Evolutionary conservation across 2,888 invertebrate genomes (phyloP), one percentile per base, ranked within the genome.

Genomic region (Pseudanteris insignis): DNA sequence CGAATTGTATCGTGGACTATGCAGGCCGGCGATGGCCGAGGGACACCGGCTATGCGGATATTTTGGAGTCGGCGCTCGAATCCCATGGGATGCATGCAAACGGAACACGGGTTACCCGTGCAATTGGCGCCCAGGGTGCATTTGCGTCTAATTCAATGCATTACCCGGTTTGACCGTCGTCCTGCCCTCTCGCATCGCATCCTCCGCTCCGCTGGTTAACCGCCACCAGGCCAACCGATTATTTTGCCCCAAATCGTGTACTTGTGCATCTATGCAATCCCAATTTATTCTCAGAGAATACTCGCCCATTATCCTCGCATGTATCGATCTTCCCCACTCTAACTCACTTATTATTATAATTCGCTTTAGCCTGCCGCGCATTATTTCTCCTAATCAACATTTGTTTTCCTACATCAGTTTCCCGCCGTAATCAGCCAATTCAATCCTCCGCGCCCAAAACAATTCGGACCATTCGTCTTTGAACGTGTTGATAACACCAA

Each of bases 81-180:
- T 55, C 75, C 71, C 75, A 48, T 13, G 75, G 75, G 76, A 73
- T 69, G 71, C 64, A 73, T 75, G 75, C 70, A 73, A 70, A 68
- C 70, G 70, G 70, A 71, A 74, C 75, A 68, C 72, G 70, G 74
- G 67, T 72, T 75, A 71, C 75, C 67, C 66, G 30, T 30, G 4
- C 30, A 30, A 30, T 30, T 30, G 75, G 76, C 66, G 76, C 70
- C 76, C 71, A 72, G 76, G 76, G 76, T 83, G 82, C 83, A 83
- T 83, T 83, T 83, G 83, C 81, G 82, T 83, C 83, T 83, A 83
- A 83, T 83, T 83, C 83, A 83, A 83, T 83, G 83, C 83, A 83
- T 83, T 83, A 83, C 81, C 65, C 48, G 46, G 40, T 47, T 41
- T 44, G 57, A 80, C 47, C 38, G 58, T 44, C 60, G 37, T 58